phyloP scores from a whole-genome alignment of 1,140 invertebrate genomes.

The Sogatella furcifera region DNA sequence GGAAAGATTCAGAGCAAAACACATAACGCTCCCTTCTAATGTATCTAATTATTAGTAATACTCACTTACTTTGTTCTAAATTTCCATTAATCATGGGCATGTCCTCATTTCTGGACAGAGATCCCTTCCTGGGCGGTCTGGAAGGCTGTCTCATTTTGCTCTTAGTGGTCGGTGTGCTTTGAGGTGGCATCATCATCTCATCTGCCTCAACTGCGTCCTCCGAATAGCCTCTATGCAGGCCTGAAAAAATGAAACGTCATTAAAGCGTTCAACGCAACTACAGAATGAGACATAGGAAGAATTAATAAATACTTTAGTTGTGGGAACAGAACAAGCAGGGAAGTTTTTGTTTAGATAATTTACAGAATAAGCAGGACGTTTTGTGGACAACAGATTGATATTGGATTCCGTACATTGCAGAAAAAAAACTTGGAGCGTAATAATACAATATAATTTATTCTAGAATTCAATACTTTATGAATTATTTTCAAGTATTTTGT shows the following conservation, averaged over 20 bases:
- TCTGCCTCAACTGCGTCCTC: conserved; percentile 68
- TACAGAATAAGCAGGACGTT: too few relatives aligned
- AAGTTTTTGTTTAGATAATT: too few relatives aligned
- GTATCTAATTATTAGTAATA: neutral
- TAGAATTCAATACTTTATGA: too few relatives aligned
- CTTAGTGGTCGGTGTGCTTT: conserved; percentile 26
- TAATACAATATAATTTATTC: too few relatives aligned
- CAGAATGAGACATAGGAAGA: too few relatives aligned
- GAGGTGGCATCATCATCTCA: conserved; percentile 41
- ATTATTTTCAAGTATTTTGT: too few relatives aligned
- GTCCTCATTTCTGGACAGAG: conserved; percentile 46
- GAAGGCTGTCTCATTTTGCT: conserved; percentile 42
- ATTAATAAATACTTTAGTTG: neutral
- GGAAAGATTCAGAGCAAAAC: too few relatives aligned
- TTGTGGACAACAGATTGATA: too few relatives aligned
- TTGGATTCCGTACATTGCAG: too few relatives aligned
- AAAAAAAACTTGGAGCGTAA: too few relatives aligned
- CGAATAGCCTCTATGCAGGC: conserved; percentile 69
- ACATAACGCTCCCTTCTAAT: too few relatives aligned
- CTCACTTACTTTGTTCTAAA: conserved; percentile 6
- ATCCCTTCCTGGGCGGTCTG: conserved; percentile 62
- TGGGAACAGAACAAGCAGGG: too few relatives aligned
- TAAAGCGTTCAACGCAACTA: neutral
- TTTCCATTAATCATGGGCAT: conserved; percentile 12
- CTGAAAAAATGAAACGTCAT: conserved; percentile 32